phyloP scores from a whole-genome alignment of 2,888 invertebrate species.

The Hermaeophaga mercurialis region DNA sequence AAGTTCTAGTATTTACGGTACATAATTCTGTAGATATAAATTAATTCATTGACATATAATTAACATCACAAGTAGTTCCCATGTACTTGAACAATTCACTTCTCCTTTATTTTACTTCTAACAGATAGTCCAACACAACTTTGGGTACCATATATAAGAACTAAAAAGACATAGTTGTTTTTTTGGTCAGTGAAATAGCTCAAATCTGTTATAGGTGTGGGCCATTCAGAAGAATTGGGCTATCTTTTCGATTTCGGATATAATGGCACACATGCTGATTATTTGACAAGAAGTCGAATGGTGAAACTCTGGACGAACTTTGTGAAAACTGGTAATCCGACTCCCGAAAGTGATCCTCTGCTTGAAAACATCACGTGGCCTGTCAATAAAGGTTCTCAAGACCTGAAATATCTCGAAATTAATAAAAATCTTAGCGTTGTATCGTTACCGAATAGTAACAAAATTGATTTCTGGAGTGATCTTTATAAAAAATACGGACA shows the following conservation, averaged over 20 bases:
- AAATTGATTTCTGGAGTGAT: conserved; percentile 27
- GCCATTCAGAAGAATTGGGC: conserved; percentile 40
- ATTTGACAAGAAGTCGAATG: conserved; percentile 27
- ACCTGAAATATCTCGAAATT: conserved; percentile 26
- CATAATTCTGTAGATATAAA: no score
- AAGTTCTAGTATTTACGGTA: no score
- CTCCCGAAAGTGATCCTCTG: conserved; percentile 31
- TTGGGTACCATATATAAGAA: no score
- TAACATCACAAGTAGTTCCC: no score
- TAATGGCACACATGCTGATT: conserved; percentile 27
- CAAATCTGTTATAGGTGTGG: conserved; percentile 36
- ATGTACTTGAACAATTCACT: no score
- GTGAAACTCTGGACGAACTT: conserved; percentile 40
- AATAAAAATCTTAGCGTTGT: conserved; percentile 9
- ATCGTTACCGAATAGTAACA: conserved; percentile 5
- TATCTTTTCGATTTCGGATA: conserved; percentile 36
- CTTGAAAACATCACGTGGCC: conserved; percentile 33
- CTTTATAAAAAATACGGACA: conserved; percentile 27
- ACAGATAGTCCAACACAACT: no score
- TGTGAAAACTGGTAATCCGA: conserved; percentile 38
- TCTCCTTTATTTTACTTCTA: no score
- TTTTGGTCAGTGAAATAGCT: no score
- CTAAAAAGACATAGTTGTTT: no score
- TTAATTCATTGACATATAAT: no score
- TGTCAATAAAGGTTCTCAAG: background rate